Conservation (phyloP, 2,888 invertebrate genomes). For the Elmis aenea region DNA sequence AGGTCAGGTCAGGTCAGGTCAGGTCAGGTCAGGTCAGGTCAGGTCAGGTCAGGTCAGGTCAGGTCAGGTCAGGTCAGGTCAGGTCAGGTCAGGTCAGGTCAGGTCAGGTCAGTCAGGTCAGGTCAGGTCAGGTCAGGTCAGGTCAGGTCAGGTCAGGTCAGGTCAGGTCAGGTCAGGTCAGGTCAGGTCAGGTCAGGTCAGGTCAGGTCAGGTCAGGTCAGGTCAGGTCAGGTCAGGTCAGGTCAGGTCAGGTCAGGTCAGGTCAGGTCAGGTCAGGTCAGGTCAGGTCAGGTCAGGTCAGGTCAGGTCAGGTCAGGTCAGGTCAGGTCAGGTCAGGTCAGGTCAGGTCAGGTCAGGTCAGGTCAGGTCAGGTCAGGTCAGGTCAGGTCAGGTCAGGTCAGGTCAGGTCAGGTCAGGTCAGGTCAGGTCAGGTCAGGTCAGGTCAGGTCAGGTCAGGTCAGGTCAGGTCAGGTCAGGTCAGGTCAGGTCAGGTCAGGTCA, state of each 20-base stretch:
- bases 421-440: conserved; percentile 1
- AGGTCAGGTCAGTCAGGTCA: no score
- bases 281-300: conserved; percentile 23
- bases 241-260: conserved; percentile 21
- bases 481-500: no score
- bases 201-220: conserved; percentile 19
- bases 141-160: conserved; percentile 16
- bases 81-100: conserved; percentile 21
- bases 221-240: conserved; percentile 18
- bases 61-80: conserved; percentile 14
- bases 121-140: conserved; percentile 22
- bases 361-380: conserved; percentile 19
- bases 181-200: conserved; percentile 15
- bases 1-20: conserved; percentile 21
- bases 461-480: no score
- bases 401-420: conserved; percentile 4
- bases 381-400: conserved; percentile 20
- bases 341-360: conserved; percentile 23
- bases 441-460: neutral
- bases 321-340: conserved; percentile 24
- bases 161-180: conserved; percentile 21
- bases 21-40: conserved; percentile 21
- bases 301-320: conserved; percentile 23
- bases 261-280: conserved; percentile 23
- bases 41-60: conserved; percentile 22